Conservation (phyloP, 2,113 vertebrate genomes). For the Planiliza haematocheilus region DNA sequence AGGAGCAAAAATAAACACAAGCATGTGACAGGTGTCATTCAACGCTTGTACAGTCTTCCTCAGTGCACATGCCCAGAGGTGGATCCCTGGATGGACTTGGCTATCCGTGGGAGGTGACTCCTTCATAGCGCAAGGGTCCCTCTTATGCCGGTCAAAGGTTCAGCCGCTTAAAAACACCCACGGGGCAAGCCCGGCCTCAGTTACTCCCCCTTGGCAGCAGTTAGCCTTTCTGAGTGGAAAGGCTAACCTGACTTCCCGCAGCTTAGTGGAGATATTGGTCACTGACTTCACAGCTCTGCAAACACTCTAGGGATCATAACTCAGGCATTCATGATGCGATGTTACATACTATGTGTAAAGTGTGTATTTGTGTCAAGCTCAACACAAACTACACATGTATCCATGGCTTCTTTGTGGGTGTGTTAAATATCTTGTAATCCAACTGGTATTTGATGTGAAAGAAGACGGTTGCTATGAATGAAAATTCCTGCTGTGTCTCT, state of each 20-base stretch:
- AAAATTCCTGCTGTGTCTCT: not conserved
- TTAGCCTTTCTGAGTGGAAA: conserved; percentile 73
- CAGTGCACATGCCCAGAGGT: conserved; percentile 51
- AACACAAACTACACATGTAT: not conserved
- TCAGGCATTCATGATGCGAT: not conserved
- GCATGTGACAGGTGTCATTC: conserved; percentile 17
- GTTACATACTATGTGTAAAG: not conserved
- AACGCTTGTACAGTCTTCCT: not conserved
- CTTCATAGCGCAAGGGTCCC: conserved; percentile 26
- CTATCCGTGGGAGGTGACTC: conserved; percentile 49
- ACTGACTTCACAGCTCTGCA: conserved; percentile 35
- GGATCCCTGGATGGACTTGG: conserved; percentile 39
- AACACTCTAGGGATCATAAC: conserved; percentile 43
- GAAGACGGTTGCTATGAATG: not conserved
- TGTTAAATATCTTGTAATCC: not conserved
- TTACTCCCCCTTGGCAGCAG: conserved; percentile 59
- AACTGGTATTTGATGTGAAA: not conserved
- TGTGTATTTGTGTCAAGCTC: not conserved
- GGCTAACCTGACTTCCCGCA: conserved; percentile 62
- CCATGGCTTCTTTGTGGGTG: no score
- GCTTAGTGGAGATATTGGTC: conserved; percentile 36
- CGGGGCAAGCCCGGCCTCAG: conserved; percentile 68
- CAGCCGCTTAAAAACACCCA: conserved; percentile 75
- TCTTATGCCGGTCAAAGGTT: conserved; percentile 65
- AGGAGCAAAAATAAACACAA: conserved; percentile 22